Percentiles rank a stretch among this genome's conserved stretches.
Evolutionary conservation across 2,888 invertebrate species (phyloP).

Genomic region (Hofmannophila pseudospretella): DNA sequence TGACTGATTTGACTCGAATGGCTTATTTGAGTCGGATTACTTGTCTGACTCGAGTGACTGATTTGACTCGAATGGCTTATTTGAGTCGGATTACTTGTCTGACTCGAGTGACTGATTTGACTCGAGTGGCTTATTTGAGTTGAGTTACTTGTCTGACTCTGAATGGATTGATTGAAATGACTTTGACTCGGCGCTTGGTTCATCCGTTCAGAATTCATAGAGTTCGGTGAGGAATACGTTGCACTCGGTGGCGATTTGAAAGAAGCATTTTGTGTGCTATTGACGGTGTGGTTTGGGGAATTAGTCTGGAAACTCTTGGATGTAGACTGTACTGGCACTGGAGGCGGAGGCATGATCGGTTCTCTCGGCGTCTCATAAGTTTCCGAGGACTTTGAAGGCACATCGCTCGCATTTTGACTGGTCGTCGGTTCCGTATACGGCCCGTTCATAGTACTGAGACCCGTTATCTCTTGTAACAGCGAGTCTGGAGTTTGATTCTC

Average conservation of each 20-base stretch:
- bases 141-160: not conserved
- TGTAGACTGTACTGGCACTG: conserved; percentile 38
- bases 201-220: conserved; percentile 1
- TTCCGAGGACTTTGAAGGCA: conserved; percentile 26
- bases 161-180: not conserved
- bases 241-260: conserved; percentile 43
- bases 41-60: no score
- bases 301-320: conserved; percentile 29
- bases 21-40: no score
- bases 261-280: conserved; percentile 16
- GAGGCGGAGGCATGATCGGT: conserved; percentile 56
- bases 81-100: not conserved
- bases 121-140: not conserved
- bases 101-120: not conserved
- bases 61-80: not conserved
- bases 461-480: conserved; percentile 47
- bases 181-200: not conserved
- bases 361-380: conserved; percentile 23
- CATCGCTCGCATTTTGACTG: conserved; percentile 20
- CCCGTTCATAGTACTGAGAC: conserved; percentile 40
- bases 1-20: no score
- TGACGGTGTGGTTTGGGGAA: conserved; percentile 19
- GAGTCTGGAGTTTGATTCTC: conserved; percentile 34
- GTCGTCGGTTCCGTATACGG: conserved; percentile 32
- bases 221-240: conserved; percentile 22